phyloP scores from a whole-genome alignment of 2,888 invertebrate species.

The Acanthosepion pharaonis region DNA sequence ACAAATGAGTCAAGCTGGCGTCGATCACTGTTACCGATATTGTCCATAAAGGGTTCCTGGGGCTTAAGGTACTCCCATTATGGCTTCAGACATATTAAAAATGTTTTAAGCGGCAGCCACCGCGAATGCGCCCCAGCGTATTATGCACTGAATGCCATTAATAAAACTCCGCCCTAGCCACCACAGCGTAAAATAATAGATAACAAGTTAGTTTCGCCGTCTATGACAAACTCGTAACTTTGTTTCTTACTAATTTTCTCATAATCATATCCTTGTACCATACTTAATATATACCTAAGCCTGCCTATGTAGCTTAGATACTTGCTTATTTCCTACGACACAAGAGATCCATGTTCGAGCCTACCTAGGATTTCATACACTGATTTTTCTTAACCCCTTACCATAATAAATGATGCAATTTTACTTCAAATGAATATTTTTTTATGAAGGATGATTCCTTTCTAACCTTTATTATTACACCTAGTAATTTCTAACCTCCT shows the following conservation, averaged over 20 bases:
- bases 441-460: no score
- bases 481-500: no score
- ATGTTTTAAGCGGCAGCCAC: background rate
- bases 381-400: no score
- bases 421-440: no score
- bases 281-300: no score
- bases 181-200: background rate
- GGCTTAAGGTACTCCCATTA: background rate
- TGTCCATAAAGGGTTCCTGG: background rate
- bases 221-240: background rate
- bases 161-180: background rate
- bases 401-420: no score
- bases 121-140: background rate
- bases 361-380: no score
- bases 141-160: slow-evolving; percentile 8
- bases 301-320: no score
- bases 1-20: background rate
- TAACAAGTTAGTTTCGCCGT: background rate
- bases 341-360: no score
- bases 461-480: no score
- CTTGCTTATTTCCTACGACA: no score
- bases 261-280: no score
- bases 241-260: background rate
- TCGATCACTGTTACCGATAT: background rate
- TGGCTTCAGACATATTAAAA: background rate